Percentiles rank a stretch among this genome's conserved stretches.
These are phyloP conservation scores for Rhamphomyia laevipes DNA, from an alignment of 2,888 invertebrate genomes.

Conservation along the genomic window DNA sequence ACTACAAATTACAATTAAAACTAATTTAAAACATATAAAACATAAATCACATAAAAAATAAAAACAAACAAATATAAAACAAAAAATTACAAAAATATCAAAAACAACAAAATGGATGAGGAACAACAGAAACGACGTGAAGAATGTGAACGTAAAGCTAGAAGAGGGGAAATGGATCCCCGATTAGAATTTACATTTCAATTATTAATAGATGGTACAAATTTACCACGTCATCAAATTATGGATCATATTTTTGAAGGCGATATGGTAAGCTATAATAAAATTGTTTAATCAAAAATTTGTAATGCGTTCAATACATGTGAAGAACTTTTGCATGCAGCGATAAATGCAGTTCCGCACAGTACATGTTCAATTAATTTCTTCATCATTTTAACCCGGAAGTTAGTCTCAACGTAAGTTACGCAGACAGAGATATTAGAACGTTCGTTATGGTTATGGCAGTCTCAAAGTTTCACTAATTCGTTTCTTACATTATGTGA, in stretches of 20 bases:
- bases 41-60: constrained; percentile 4
- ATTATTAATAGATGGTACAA: constrained; percentile 72
- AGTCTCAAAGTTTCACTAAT: too few relatives aligned
- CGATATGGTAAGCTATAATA: constrained; percentile 58
- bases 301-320: too few relatives aligned
- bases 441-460: too few relatives aligned
- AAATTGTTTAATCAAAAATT: too few relatives aligned
- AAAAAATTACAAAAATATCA: constrained; percentile 14
- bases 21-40: constrained; percentile 7
- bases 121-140: constrained; percentile 58
- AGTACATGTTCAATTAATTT: too few relatives aligned
- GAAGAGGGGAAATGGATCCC: constrained; percentile 86
- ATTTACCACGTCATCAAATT: constrained; percentile 67
- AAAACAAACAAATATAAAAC: constrained; percentile 7
- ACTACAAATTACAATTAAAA: too few relatives aligned
- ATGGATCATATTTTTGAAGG: constrained; percentile 88
- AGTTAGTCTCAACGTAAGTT: too few relatives aligned
- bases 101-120: constrained; percentile 29
- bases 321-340: too few relatives aligned
- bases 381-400: too few relatives aligned
- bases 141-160: constrained; percentile 85
- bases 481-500: too few relatives aligned
- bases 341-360: too few relatives aligned
- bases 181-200: constrained; percentile 84
- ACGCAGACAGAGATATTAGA: too few relatives aligned